Evolutionary conservation across 2,797 vertebrate species (phyloP), one percentile per base, ranked within the genome.

Genomic region (Dipus sagitta): DNA sequence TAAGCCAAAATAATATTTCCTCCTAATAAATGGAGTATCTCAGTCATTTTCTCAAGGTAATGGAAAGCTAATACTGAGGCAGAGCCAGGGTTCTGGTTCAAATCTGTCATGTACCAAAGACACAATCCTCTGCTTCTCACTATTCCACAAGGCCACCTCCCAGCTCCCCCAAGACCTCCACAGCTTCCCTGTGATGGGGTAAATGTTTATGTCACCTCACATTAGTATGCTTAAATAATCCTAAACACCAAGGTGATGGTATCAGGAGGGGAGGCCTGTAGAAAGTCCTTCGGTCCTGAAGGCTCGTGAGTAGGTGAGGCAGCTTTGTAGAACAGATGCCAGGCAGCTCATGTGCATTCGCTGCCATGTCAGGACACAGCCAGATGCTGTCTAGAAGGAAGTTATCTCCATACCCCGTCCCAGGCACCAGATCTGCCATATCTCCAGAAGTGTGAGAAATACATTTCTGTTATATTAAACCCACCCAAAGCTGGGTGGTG

Each of bases 381-480:
- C n/a, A 60, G 67, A 75, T 42, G 42, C 47, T 11, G 2, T 58
- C 52, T 83, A 26, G 6, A n/a, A 91, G 17, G 72, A 87, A 75
- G 60, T 12, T 32, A 30, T 38, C 38, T 38, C 38, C 38, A 38
- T 6, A 38, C 38, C 38, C 38, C 65, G 18, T 18, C 65, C 30
- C 52, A 9, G 11, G 65, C 87, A 28, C 47, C 11, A 21, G 28
- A 7, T 72, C 77, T 74, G 12, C 34, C 21, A 4, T 26, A 9
- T 74, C 60, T 90, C 58, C 28, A 15, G 47, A 78, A 84, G 34
- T 24, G 0, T 18, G 30, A 93, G 28, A 72, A 65, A 90, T 34
- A 83, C 65, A 24, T 72, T 72, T 77, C 42, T 82, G 28, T 62
- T 71, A 42, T 54, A 74, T 90, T 74, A 62, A 86, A 95, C 8